These are phyloP conservation scores for Variabilichromis moorii DNA, from an alignment of 2,113 vertebrate species.

Conservation along the genomic window DNA sequence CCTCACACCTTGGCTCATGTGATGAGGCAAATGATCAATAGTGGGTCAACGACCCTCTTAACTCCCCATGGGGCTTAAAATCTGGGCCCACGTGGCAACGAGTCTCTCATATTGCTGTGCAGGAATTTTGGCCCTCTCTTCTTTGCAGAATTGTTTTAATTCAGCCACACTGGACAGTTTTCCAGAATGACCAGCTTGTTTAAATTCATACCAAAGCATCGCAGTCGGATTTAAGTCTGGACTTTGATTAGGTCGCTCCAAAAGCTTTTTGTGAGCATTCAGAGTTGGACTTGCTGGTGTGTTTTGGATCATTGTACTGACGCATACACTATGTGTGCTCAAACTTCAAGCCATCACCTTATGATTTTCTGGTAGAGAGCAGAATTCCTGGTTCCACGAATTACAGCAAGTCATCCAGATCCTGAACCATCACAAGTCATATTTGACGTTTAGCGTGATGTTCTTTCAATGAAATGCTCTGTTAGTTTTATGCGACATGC, in stretches of 20 bases:
- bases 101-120: neutral
- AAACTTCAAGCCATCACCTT: neutral
- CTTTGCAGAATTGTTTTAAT: neutral
- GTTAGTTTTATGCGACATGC: neutral
- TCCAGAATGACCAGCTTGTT: neutral
- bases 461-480: neutral
- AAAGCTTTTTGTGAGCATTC: accelerated
- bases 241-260: neutral
- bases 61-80: neutral
- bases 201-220: neutral
- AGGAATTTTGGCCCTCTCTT: accelerated
- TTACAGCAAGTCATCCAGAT: neutral
- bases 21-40: neutral
- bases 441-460: neutral
- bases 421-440: neutral
- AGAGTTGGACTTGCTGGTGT: neutral
- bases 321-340: neutral
- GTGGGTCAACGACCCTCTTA: neutral
- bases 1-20: neutral
- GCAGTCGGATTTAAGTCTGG: accelerated
- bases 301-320: neutral
- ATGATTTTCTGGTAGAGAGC: neutral
- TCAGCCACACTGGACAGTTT: neutral
- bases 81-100: neutral
- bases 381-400: neutral